Base-by-base conservation (phyloP, 2,797 vertebrate genomes). In the Acrocephalus scirpaceus region DNA sequence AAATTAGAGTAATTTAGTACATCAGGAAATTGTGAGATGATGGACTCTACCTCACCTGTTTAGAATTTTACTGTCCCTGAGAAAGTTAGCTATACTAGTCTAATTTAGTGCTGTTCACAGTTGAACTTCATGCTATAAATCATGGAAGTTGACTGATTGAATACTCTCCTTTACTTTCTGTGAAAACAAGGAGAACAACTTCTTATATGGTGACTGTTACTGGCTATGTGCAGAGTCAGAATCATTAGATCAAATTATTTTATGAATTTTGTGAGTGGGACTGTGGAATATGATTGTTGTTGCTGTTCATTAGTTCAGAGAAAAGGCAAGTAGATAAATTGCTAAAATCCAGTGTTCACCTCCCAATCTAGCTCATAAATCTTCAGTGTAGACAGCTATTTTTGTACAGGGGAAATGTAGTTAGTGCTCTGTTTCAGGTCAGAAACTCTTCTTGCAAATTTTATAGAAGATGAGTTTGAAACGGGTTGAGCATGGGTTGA, bases 271-370 rank as follows among this genome's bases (percentile, higher is more conserved):
- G 21, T 60, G 44, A 80, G 30, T 72, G 22, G 62, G 56, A 67
- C 86, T 77, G 56, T 74, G 44, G 42, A 78, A 74, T 85, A 7
- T 20, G 65, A 71, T 80, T 75, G 51, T 65, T 83, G 3, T 90
- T 92, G 58, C 88, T 92, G 58, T 72, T 73, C 30, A 36, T 80
- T 92, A 73, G 58, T 82, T 95, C 62, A 86, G 66, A 89, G 86
- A 84, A 94, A 90, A 77, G 76, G 45, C 29, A 47, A 86, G 56
- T 58, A 64, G 58, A 10, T 44, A 84, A 84, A 19, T 32, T 50
- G 47, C 56, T 84, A 67, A 65, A 93, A 91, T 84, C 50, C 11
- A 19, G 38, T 72, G 77, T 76, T 93, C 17, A 29, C 17, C 64
- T 93, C 83, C 16, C 40, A 70, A 0, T 95, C 77, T 85, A 38